Percentiles rank a stretch among this genome's conserved stretches.
Evolutionary conservation across 2,113 vertebrate species (phyloP).

Genomic region (Galeopterus variegatus): DNA sequence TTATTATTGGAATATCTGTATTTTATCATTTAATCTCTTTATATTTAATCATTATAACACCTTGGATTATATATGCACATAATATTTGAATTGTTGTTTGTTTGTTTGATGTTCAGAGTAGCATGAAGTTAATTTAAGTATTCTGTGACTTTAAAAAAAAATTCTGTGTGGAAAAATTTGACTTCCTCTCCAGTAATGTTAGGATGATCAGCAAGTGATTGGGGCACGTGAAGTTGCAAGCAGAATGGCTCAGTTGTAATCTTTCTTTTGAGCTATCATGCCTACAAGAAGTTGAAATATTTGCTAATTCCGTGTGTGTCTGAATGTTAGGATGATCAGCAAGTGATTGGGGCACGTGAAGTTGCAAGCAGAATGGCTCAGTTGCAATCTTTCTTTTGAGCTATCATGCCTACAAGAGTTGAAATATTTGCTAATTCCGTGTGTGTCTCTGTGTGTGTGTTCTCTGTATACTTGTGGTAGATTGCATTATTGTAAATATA

Average conservation of each 20-base stretch:
- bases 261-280: background rate
- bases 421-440: background rate
- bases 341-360: background rate
- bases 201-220: background rate
- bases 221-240: background rate
- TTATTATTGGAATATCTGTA: background rate
- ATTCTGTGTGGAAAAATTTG: background rate
- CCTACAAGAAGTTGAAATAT: background rate
- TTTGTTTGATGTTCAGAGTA: background rate
- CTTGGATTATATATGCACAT: background rate
- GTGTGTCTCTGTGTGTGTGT: background rate
- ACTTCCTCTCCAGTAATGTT: background rate
- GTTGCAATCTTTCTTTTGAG: background rate
- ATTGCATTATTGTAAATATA: background rate
- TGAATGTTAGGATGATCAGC: background rate
- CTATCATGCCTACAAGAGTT: accelerated
- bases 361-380: background rate
- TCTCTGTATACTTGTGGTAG: background rate
- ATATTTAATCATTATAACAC: background rate
- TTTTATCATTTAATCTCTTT: slow-evolving; percentile 24
- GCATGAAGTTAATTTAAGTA: background rate
- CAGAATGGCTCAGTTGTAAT: background rate
- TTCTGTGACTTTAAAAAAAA: background rate
- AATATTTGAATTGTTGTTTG: background rate
- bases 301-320: background rate